Base-by-base conservation (phyloP, 2,888 invertebrate species). In the Miltochrista miniata region DNA sequence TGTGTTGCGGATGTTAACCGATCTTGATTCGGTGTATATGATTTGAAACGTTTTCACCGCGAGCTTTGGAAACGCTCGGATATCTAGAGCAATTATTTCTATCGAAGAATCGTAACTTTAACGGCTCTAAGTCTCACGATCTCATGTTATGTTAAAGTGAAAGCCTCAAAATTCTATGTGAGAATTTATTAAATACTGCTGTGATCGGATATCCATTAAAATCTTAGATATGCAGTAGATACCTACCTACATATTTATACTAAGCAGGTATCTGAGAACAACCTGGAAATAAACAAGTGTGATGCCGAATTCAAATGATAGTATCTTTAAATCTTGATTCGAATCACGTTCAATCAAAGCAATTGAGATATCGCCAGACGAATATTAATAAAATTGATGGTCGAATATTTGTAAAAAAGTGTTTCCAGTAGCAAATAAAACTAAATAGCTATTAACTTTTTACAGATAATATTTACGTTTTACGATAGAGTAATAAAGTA, bases 1-100 rank as follows among this genome's bases (percentile, higher is more conserved):
- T 80, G 77, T 75, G 79, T 81, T 74, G 80, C 80, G 82, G 80
- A 85, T 86, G 87, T 83, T 85, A 86, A 84, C 87, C 83, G 83
- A 87, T 87, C 85, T 84, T 77, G 85, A 85, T 85, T 83, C 77
- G 67, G 72, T 70, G 80, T 76, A 81, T 84, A 84, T 83, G 87
- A 87, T 87, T 88, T 85, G 84, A 85, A 77, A 72, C 72, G 82
- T 81, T 83, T 85, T 86, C 83, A 72, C 79, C 72, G 64, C 62
- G 60, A 68, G 68, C 70, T 67, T 70, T 59, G 66, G 60, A 65
- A 65, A 68, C 54, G 64, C 64, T 56, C 61, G 56, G 55, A 63
- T 63, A 64, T 65, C 62, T 66, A 62, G 61, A 64, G 69, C 72
- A 66, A 71, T 74, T 66, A 64, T 67, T 70, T 73, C 64, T 60